Percentiles rank a stretch among this genome's conserved stretches.
Conservation (phyloP, 2,113 vertebrate genomes). For the Glaucidium brasilianum region DNA sequence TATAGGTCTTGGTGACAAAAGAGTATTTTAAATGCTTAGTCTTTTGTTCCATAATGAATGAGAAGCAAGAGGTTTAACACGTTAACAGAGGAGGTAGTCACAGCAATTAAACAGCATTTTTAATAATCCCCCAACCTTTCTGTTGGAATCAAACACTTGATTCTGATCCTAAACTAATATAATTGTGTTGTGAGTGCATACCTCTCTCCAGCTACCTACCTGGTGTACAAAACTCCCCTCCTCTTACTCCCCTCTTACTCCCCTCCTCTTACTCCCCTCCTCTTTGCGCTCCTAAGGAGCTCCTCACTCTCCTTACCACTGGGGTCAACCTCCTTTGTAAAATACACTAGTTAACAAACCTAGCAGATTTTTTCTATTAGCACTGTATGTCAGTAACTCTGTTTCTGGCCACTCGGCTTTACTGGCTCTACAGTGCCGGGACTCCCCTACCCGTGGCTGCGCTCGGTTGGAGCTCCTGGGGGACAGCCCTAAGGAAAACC, state of each 20-base stretch:
- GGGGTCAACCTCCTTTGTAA: background rate
- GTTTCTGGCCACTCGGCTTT: background rate
- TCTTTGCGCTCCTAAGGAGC: background rate
- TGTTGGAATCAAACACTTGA: background rate
- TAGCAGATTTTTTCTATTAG: background rate
- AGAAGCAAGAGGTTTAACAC: background rate
- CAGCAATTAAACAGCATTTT: slow-evolving; percentile 39
- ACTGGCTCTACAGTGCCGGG: rapidly evolving
- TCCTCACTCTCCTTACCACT: background rate
- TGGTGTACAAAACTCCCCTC: background rate
- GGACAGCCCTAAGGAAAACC: background rate
- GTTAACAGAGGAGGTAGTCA: background rate
- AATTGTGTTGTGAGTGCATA: background rate
- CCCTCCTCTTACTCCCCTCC: background rate
- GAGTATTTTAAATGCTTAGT: background rate
- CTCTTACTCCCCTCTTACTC: too few relatives aligned
- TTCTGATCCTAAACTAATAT: background rate
- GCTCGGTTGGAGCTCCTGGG: background rate
- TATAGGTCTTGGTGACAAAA: background rate
- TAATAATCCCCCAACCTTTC: slow-evolving; percentile 15
- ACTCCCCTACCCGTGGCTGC: background rate
- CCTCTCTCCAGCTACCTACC: background rate
- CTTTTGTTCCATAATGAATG: slow-evolving; percentile 35
- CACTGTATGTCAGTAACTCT: background rate
- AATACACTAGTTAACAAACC: background rate